Percentiles rank a stretch among this genome's conserved stretches.
These are phyloP conservation scores for Montipora capitata DNA, from an alignment of 92 coral and sea anemone species.

Conservation along the genomic window DNA sequence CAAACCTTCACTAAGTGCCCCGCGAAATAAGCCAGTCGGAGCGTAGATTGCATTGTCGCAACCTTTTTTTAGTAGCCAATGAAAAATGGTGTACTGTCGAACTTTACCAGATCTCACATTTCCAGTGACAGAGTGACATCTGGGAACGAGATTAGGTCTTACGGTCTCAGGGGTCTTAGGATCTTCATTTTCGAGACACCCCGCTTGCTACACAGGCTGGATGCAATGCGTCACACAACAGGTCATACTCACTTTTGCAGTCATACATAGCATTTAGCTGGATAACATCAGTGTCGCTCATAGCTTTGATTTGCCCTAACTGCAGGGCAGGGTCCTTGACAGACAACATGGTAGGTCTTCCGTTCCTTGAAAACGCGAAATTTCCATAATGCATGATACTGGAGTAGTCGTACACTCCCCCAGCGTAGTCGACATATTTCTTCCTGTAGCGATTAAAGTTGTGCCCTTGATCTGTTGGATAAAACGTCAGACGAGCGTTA, in stretches of 20 bases:
- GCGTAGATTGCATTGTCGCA: too few species aligned
- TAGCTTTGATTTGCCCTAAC: constrained; percentile 69
- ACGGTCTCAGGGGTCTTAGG: too few species aligned
- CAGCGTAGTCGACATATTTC: constrained; percentile 66
- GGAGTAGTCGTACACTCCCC: constrained; percentile 80
- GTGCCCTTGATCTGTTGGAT: constrained; percentile 67
- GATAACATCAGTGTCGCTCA: constrained; percentile 75
- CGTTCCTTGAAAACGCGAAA: constrained; percentile 83
- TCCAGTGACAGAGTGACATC: too few species aligned
- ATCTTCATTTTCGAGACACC: too few species aligned
- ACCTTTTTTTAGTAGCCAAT: too few species aligned
- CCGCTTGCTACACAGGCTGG: too few species aligned
- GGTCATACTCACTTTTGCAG: constrained; percentile 75
- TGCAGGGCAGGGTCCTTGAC: constrained; percentile 72
- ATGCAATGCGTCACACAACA: background rate
- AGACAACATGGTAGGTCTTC: constrained; percentile 84
- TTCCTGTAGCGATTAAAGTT: constrained; percentile 82
- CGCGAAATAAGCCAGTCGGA: too few species aligned
- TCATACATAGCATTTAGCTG: constrained; percentile 82
- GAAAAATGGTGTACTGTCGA: too few species aligned
- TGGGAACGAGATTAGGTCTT: too few species aligned
- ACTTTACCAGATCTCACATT: too few species aligned
- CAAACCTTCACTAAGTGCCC: too few species aligned
- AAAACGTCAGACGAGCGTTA: background rate
- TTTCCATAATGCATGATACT: constrained; percentile 91